Conservation (phyloP, 1,140 invertebrate species). For the Lepeophtheirus salmonis region DNA sequence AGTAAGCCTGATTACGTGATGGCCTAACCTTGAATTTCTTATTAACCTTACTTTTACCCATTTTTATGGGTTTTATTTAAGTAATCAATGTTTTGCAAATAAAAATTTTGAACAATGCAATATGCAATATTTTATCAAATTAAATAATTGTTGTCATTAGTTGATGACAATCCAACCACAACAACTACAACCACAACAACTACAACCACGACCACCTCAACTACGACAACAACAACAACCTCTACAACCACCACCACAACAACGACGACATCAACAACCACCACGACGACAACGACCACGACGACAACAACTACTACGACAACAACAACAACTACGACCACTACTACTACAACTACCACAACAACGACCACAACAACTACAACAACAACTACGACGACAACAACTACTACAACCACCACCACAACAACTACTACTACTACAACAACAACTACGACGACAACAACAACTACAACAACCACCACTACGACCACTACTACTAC, state of each 20-base stretch:
- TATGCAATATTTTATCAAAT: no score
- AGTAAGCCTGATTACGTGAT: neutral
- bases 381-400: neutral
- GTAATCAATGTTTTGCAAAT: no score
- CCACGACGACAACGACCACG: neutral
- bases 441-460: constrained; percentile 2
- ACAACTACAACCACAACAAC: neutral
- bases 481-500: neutral
- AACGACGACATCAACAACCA: neutral
- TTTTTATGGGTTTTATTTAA: neutral
- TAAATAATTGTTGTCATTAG: neutral
- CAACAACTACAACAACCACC: neutral
- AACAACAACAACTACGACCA: neutral
- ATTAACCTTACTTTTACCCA: constrained; percentile 1
- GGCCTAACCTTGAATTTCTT: constrained; percentile 2
- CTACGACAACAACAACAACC: neutral
- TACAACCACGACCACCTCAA: constrained; percentile 4
- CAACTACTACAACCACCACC: neutral
- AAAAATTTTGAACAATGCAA: no score
- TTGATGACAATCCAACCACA: neutral
- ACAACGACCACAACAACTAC: no score
- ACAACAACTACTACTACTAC: neutral
- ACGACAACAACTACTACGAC: neutral
- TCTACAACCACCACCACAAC: neutral
- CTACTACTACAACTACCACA: no score